A percentile compares a stretch with the other conserved stretches of the same genome.
These are phyloP conservation scores for Lontra canadensis DNA, from an alignment of 2,113 vertebrate species.

Conservation along the genomic window DNA sequence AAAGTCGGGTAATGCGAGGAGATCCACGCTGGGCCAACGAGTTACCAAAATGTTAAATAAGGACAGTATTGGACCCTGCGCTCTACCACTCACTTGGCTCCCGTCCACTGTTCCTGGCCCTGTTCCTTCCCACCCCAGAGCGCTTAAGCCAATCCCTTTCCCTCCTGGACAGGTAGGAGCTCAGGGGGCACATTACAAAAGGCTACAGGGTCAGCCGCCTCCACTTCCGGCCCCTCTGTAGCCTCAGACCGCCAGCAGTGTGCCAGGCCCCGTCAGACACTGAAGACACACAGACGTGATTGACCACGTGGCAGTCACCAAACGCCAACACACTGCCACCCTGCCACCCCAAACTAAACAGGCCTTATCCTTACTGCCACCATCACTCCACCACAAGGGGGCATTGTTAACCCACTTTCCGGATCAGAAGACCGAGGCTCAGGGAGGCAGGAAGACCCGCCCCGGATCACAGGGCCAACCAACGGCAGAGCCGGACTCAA, in stretches of 20 bases:
- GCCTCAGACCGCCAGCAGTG: rapidly evolving
- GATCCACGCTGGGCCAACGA: no score
- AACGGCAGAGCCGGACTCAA: not conserved
- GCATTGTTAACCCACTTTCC: not conserved
- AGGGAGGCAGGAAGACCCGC: not conserved
- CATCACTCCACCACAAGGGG: not conserved
- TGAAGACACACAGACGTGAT: not conserved
- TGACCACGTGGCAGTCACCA: rapidly evolving
- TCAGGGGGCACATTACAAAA: not conserved
- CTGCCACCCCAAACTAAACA: rapidly evolving
- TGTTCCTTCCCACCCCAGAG: not conserved
- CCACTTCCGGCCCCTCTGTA: not conserved
- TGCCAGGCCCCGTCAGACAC: no score
- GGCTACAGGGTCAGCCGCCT: not conserved
- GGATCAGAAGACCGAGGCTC: not conserved
- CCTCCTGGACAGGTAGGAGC: not conserved
- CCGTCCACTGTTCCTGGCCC: not conserved
- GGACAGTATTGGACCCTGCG: not conserved
- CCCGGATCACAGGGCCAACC: not conserved
- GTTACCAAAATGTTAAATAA: not conserved
- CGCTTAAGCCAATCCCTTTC: not conserved
- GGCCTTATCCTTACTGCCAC: no score
- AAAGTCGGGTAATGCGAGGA: not conserved
- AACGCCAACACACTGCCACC: no score
- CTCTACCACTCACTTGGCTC: rapidly evolving